phyloP scores from a whole-genome alignment of 2,888 invertebrate species.

The Phasia obesa region DNA sequence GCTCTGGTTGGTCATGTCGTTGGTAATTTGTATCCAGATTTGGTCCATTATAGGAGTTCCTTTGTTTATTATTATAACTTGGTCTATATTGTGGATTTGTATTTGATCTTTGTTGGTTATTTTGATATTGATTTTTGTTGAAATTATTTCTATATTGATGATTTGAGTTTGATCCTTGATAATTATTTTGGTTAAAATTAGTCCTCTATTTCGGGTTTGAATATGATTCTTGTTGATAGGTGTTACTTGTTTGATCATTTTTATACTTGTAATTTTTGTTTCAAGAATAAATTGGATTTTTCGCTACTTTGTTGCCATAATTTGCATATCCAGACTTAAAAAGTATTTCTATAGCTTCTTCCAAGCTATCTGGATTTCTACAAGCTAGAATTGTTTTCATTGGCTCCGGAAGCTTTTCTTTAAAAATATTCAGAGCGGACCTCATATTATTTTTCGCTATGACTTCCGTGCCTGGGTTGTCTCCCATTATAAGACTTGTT shows the following conservation, averaged over 20 bases:
- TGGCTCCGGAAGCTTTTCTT: constrained; percentile 70
- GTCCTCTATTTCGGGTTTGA: constrained; percentile 71
- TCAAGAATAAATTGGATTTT: not conserved
- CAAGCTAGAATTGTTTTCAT: constrained; percentile 31
- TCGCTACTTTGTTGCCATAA: constrained; percentile 27
- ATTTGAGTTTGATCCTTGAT: constrained; percentile 21
- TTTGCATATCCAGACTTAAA: constrained; percentile 34
- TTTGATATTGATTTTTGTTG: constrained; percentile 26
- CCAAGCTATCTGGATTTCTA: constrained; percentile 57
- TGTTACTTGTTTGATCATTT: constrained; percentile 9
- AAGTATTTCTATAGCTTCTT: constrained; percentile 67
- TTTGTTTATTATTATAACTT: constrained; percentile 14
- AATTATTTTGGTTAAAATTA: constrained; percentile 4
- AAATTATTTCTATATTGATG: constrained; percentile 70
- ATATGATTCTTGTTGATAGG: constrained; percentile 12
- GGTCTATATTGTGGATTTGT: constrained; percentile 19
- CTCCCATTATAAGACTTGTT: constrained; percentile 31
- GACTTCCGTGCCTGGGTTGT: constrained; percentile 27
- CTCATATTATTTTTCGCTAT: constrained; percentile 64
- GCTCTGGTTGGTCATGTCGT: constrained; percentile 46
- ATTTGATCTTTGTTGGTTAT: constrained; percentile 23
- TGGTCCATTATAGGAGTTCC: not conserved
- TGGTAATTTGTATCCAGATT: constrained; percentile 41
- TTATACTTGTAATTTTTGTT: constrained; percentile 20
- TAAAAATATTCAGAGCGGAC: constrained; percentile 68